These are phyloP conservation scores for Cydia fagiglandana DNA, from an alignment of 1,140 invertebrate genomes.

Conservation along the genomic window DNA sequence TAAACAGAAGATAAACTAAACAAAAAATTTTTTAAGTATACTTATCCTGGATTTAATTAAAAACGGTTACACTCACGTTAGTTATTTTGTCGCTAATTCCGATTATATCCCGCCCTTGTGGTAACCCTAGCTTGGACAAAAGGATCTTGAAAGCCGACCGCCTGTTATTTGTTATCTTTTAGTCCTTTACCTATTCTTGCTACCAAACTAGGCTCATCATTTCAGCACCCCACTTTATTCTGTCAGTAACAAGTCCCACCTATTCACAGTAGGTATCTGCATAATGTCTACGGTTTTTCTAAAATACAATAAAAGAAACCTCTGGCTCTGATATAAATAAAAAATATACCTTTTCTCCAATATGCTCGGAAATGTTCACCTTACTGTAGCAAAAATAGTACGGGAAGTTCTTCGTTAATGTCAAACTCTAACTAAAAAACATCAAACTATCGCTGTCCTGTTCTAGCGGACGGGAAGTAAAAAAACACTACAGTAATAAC, in stretches of 20 bases:
- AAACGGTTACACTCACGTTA: too few species aligned
- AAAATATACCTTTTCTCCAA: too few species aligned
- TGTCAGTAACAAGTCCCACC: conserved; percentile 6
- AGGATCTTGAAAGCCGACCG: background rate
- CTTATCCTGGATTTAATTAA: too few species aligned
- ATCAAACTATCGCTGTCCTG: too few species aligned
- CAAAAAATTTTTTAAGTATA: too few species aligned
- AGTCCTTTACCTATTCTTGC: conserved; percentile 28
- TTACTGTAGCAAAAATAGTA: too few species aligned
- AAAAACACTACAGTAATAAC: too few species aligned
- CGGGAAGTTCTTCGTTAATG: too few species aligned
- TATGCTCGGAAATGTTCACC: too few species aligned
- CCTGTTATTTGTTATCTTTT: conserved; percentile 22
- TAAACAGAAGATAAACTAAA: background rate
- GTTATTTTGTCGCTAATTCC: too few species aligned
- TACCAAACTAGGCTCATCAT: conserved; percentile 3
- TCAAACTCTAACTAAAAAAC: too few species aligned
- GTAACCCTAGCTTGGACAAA: background rate
- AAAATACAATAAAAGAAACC: background rate
- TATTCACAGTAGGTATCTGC: background rate
- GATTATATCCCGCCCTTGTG: background rate
- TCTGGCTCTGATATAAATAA: background rate
- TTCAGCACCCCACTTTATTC: background rate
- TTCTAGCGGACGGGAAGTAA: too few species aligned
- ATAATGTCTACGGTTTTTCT: background rate